These are phyloP conservation scores for Pollenia angustigena DNA, from an alignment of 2,888 invertebrate species.

Conservation along the genomic window DNA sequence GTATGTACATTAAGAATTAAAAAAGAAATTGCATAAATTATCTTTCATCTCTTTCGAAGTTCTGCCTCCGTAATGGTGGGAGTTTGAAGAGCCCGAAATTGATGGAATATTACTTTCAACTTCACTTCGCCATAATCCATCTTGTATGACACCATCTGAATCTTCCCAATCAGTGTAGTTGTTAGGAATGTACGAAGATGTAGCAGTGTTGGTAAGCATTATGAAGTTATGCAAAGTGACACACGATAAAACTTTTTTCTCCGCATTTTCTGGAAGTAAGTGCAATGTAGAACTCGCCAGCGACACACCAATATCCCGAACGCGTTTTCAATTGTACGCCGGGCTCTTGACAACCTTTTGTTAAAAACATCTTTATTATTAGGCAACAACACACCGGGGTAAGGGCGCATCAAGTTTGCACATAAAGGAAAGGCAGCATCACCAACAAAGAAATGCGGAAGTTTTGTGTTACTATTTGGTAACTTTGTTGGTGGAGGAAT, in stretches of 20 bases:
- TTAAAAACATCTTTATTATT: too few species aligned
- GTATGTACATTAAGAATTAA: neutral
- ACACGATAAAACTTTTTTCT: neutral
- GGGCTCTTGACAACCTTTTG: too few species aligned
- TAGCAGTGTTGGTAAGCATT: neutral
- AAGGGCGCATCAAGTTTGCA: too few species aligned
- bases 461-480: too few species aligned
- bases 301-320: too few species aligned
- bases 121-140: constrained; percentile 1
- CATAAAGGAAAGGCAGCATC: too few species aligned
- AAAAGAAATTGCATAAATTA: constrained; percentile 1
- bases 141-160: constrained; percentile 14
- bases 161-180: neutral
- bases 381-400: too few species aligned
- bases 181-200: neutral
- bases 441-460: too few species aligned
- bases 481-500: too few species aligned
- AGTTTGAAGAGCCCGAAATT: neutral
- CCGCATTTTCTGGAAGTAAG: too few species aligned
- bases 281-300: too few species aligned
- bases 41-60: neutral
- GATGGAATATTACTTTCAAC: constrained; percentile 3
- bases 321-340: too few species aligned
- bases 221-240: neutral
- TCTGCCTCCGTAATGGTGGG: constrained; percentile 3